Evolutionary conservation across 2,113 vertebrate species (phyloP).

Genomic region (Neotoma lepida): DNA sequence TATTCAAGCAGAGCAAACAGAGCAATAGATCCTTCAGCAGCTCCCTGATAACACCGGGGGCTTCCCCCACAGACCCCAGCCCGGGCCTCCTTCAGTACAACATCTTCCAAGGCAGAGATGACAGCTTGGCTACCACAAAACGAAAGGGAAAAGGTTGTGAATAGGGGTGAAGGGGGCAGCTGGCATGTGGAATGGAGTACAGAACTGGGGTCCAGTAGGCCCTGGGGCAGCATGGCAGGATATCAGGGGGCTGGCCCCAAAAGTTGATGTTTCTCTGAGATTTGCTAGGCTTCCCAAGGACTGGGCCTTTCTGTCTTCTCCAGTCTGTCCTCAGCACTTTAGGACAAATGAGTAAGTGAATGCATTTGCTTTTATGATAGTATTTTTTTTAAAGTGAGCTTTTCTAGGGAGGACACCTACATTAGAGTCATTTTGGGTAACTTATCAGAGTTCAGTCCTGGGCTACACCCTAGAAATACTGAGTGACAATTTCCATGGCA

Average conservation of each 20-base stretch:
- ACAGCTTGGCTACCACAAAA: background rate
- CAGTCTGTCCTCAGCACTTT: background rate
- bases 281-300: too few species aligned
- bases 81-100: background rate
- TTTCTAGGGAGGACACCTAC: background rate
- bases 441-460: background rate
- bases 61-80: background rate
- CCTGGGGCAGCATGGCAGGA: too few species aligned
- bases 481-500: background rate
- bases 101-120: background rate
- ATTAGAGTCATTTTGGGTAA: background rate
- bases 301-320: background rate
- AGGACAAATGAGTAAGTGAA: background rate
- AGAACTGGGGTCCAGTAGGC: background rate
- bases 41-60: background rate
- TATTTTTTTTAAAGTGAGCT: background rate
- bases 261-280: background rate
- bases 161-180: background rate
- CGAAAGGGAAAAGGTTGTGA: background rate
- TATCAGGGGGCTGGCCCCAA: accelerated
- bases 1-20: background rate
- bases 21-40: background rate
- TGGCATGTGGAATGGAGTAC: background rate
- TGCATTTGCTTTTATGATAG: background rate
- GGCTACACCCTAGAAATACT: background rate